These are phyloP conservation scores for Tipula unca DNA, from an alignment of 2,888 invertebrate species.

Conservation along the genomic window DNA sequence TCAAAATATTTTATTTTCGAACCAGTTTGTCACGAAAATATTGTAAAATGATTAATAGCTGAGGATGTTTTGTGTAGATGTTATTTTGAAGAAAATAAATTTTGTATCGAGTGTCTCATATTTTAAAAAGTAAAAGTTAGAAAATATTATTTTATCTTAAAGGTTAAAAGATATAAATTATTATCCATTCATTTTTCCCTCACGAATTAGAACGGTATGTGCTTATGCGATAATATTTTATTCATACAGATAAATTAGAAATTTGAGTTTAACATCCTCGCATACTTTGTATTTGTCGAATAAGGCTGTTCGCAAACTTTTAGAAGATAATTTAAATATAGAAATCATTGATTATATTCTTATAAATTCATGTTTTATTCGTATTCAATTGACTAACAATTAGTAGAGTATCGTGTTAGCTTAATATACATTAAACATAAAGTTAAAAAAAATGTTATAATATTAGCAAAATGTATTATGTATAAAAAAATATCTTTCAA, in stretches of 20 bases:
- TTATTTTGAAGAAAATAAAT: not conserved
- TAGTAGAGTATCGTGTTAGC: no score
- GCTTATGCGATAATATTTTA: not conserved
- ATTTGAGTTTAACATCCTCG: not conserved
- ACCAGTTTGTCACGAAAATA: not conserved
- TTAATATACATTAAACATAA: no score
- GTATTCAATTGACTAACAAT: no score
- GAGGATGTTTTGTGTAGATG: not conserved
- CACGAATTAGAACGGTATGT: not conserved
- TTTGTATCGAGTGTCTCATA: not conserved
- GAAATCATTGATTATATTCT: no score
- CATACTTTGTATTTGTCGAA: not conserved
- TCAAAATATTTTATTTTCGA: not conserved
- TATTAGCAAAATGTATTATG: no score
- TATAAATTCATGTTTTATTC: no score
- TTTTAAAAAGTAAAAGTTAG: not conserved
- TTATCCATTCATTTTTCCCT: not conserved
- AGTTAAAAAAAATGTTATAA: no score
- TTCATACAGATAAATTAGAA: not conserved
- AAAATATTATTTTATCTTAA: not conserved
- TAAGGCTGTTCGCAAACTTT: not conserved
- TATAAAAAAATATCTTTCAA: no score
- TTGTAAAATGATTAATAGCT: not conserved
- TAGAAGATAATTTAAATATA: no score
- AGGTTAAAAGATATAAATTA: not conserved